Evolutionary conservation across 2,888 invertebrate species (phyloP), one percentile per base, ranked within the genome.

Genomic region (Cerceris rybyensis): DNA sequence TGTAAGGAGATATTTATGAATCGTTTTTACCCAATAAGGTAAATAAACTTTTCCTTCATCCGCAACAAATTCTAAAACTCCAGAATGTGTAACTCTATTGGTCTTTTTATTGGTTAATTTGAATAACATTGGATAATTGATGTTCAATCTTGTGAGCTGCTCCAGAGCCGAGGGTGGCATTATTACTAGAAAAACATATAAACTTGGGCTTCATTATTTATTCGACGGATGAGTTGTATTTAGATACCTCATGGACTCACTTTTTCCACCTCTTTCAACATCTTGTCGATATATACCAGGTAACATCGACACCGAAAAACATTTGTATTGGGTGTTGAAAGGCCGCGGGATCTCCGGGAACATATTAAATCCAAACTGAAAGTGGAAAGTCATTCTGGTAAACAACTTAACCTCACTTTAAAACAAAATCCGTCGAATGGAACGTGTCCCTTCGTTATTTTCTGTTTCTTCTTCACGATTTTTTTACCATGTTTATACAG

Each of bases 61-160:
- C 9, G 99, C 99, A 7, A 99, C 98, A 94, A 99, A 99, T 93
- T 99, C 99, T 80, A 99, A 92, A 0, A 99, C 99, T 68, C 98
- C 98, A 91, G 98, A 98, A 92, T 99, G 99, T 9, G 99, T 98
- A 43, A 96, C 94, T 77, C 98, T 94, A 82, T 96, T 96, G 7
- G 96, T 96, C 89, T 96, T 96, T 86, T 96, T 96, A 92, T 99
- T 99, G 41, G 96, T 97, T 49, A 99, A 93, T 92, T 98, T 99
- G 92, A 99, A 99, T 74, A 99, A 94, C 99, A 99, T 99, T 0
- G 99, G 99, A 91, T 99, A 99, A 90, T 97, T 98, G 80, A 99
- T 98, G 92, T 99, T 99, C 28, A 98, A 93, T 75, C 98, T 94
- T 5, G 98, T 98, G 7, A 99, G 94, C 83, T 96, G 96, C 90